Evolutionary conservation across 2,888 invertebrate species (phyloP), one percentile per base, ranked within the genome.

Genomic region (Drosophila tripunctata): DNA sequence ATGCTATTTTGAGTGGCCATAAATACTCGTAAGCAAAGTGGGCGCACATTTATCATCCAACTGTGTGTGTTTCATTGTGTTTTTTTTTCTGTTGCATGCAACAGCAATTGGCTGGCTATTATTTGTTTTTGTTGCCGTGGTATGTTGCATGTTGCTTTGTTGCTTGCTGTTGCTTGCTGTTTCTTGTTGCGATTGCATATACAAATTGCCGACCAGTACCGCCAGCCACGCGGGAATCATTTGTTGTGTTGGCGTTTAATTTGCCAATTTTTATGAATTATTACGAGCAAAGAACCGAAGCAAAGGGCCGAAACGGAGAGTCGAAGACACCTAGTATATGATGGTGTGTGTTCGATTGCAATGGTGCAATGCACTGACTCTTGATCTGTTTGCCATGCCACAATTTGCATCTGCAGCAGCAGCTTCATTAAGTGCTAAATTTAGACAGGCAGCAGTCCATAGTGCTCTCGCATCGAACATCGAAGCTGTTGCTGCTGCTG

Each of bases 211-310:
- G 48, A 10, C n/a, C 77, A 83, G 51, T 76, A n/a, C n/a, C n/a
- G n/a, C n/a, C n/a, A 56, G 82, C 73, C 71, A 71, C 63, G 80
- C 72, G 72, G 76, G 72, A 57, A 75, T 72, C 67, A 87, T 84
- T 87, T 81, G 72, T 75, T 85, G 82, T 83, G 83, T 84, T 84
- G 83, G 83, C 83, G 88, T 85, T 84, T 87, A 84, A 84, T 84
- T 84, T 87, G 83, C 83, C 83, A 87, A 84, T 84, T 85, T 85
- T 84, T 79, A 85, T 87, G 83, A 84, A 77, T 87, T 84, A 87
- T 80, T 67, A 57, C 70, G 43, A 60, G 43, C 58, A 60, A n/a
- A 65, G 15, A 40, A 50, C 31, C n/a, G n/a, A n/a, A n/a, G 24
- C 48, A 41, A 48, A 55, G 45, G 61, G 62, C 51, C 61, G 24